phyloP scores from a whole-genome alignment of 2,888 invertebrate species.

The Drosophila vallismaia region DNA sequence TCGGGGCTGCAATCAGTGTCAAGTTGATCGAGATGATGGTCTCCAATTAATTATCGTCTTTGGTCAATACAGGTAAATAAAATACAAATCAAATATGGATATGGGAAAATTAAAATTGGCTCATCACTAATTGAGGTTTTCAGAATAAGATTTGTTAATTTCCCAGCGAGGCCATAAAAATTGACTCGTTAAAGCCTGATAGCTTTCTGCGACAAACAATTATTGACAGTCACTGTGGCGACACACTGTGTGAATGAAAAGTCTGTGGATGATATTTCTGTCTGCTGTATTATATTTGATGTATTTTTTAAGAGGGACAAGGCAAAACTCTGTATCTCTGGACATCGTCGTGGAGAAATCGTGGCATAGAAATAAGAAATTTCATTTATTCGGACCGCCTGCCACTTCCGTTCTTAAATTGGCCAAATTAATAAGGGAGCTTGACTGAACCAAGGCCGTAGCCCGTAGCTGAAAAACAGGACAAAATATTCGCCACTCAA shows the following conservation, averaged over 20 bases:
- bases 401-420: constrained; percentile 65
- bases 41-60: not conserved
- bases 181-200: constrained; percentile 58
- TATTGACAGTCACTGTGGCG: constrained; percentile 31
- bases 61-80: not conserved
- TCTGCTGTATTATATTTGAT: constrained; percentile 45
- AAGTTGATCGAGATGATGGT: constrained; percentile 12
- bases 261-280: constrained; percentile 51
- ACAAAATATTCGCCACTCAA: constrained; percentile 40
- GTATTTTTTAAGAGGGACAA: no score
- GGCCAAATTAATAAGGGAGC: constrained; percentile 66
- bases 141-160: not conserved
- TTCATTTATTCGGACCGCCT: constrained; percentile 65
- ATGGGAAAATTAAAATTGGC: not conserved
- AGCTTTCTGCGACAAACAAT: constrained; percentile 22
- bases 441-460: constrained; percentile 36
- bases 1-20: constrained; percentile 14
- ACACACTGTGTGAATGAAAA: not conserved
- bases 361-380: constrained; percentile 44
- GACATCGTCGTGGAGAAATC: constrained; percentile 4
- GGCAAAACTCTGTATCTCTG: constrained; percentile 23
- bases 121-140: not conserved
- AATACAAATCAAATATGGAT: not conserved
- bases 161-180: constrained; percentile 13
- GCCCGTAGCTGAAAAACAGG: constrained; percentile 25